Evolutionary conservation across 1,140 invertebrate species (phyloP), one percentile per base, ranked within the genome.

Genomic region (Bombus confusus): DNA sequence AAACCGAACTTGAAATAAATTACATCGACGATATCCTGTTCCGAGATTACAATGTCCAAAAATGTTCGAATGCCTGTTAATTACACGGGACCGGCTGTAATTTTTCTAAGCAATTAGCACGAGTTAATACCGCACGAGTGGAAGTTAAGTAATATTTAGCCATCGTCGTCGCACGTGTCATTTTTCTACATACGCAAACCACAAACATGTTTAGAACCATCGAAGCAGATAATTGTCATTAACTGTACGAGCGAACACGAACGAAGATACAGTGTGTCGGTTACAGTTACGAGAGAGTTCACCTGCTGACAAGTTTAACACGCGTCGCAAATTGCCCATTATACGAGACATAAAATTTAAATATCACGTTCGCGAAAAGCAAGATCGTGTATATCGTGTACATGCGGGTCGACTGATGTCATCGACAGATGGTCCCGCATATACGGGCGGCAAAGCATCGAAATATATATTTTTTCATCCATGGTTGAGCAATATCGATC

Each of bases 381-480:
- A 77, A 83, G 77, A 59, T 22, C 37, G 68, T 37, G 34, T 31
- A 37, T 18, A 28, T 31, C 25, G 4, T 75, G 62, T 68, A 52
- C 3, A 77, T 77, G 74, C 73, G 81, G 73, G 73, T 22, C 25
- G 64, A 52, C 62, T 41, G 81, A 83, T 68, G 81, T 77, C 81
- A 83, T 83, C 73, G 81, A 77, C 81, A 83, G 73, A 83, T 83
- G 81, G 81, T 69, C 62, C 73, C 81, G 22, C 62, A 31, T 77
- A 69, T 77, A 77, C 73, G 73, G 62, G 81, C 31, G 34, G 37
- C 68, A 77, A 83, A 47, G 68, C 73, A 83, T 31, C 43, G 28
- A 57, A 76, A 83, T 68, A 77, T 68, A 4, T 62, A 52, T 52
- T 52, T 52, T 83, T 83, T 69, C 62, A 77, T 34, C 28, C 72